Percentiles rank a stretch among this genome's conserved stretches.
Conservation (phyloP, 2,888 invertebrate genomes). For the Xiphydria camelus region DNA sequence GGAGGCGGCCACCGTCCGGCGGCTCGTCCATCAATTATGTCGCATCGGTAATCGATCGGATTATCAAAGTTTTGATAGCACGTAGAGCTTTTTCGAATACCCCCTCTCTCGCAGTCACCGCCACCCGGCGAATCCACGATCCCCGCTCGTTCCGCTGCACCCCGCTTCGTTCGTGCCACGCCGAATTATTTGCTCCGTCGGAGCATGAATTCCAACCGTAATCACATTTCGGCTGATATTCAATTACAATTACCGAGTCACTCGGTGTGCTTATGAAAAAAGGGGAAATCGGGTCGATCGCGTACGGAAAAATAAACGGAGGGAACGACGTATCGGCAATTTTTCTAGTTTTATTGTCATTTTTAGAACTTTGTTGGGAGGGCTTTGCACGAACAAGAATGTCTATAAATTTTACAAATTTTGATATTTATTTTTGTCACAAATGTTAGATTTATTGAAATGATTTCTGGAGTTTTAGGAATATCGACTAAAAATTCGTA, state of each 20-base stretch:
- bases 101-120: no score
- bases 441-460: no score
- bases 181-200: constrained; percentile 57
- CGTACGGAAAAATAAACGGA: no score
- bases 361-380: no score
- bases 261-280: background rate
- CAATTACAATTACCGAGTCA: constrained; percentile 46
- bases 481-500: no score
- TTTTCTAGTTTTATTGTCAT: no score
- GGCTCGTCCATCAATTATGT: constrained; percentile 41
- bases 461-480: no score
- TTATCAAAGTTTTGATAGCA: constrained; percentile 48
- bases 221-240: constrained; percentile 57
- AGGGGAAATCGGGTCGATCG: background rate
- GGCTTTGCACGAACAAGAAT: no score
- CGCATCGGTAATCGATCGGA: constrained; percentile 45
- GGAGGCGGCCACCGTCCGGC: constrained; percentile 16
- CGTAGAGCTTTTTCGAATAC: constrained; percentile 36
- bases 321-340: no score
- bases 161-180: constrained; percentile 35
- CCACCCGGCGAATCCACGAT: constrained; percentile 9
- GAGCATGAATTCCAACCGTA: constrained; percentile 57
- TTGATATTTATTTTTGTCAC: no score
- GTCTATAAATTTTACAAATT: no score
- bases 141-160: constrained; percentile 9